These are phyloP conservation scores for Struthidea cinerea DNA, from an alignment of 2,113 vertebrate species.

Conservation along the genomic window DNA sequence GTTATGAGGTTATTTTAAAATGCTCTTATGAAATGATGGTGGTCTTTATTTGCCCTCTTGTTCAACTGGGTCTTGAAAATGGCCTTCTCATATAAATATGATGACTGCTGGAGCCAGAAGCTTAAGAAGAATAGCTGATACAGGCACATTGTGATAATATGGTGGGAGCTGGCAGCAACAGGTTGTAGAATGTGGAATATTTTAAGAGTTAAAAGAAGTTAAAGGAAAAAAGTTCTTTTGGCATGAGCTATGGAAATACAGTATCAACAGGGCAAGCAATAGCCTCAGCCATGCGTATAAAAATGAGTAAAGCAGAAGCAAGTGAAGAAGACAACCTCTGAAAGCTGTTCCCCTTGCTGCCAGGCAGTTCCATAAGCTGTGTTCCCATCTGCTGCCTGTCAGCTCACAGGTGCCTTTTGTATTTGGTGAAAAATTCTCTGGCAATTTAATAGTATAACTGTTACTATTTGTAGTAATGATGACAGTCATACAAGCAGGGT, in stretches of 20 bases:
- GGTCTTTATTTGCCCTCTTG: not conserved
- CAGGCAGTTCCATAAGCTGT: not conserved
- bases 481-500: not conserved
- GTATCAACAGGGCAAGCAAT: not conserved
- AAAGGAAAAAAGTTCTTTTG: not conserved
- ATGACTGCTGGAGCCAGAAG: not conserved
- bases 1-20: not conserved
- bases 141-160: not conserved
- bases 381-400: slow-evolving; percentile 16
- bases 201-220: not conserved
- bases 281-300: not conserved
- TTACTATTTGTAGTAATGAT: not conserved
- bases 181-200: not conserved
- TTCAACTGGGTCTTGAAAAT: not conserved
- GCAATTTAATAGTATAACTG: not conserved
- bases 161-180: not conserved
- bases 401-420: not conserved
- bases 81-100: not conserved
- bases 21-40: not conserved
- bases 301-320: not conserved
- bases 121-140: not conserved
- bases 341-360: not conserved
- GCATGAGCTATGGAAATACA: not conserved
- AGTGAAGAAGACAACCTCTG: not conserved
- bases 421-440: not conserved